Evolutionary conservation across 2,888 invertebrate species (phyloP).

Genomic region (Diogma glabrata): DNA sequence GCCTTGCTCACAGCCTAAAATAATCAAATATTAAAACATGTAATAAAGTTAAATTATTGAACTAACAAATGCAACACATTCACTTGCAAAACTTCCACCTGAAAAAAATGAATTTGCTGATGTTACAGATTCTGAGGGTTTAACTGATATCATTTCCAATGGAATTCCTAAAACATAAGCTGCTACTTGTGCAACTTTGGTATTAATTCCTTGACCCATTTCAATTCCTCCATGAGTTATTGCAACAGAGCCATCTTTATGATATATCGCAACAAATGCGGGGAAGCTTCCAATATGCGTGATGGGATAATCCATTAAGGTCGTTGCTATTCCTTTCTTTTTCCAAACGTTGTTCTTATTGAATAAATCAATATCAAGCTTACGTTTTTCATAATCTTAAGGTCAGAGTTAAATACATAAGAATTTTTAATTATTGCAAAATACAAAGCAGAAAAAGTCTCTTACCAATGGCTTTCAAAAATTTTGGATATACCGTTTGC

Average conservation of each 20-base stretch:
- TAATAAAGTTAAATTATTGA: background rate
- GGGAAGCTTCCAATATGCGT: slow-evolving; percentile 42
- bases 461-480: too few relatives aligned
- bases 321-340: slow-evolving; percentile 57
- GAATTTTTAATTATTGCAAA: slow-evolving; percentile 40
- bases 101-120: slow-evolving; percentile 55
- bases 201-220: slow-evolving; percentile 71
- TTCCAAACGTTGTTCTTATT: slow-evolving; percentile 70
- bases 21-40: slow-evolving; percentile 14
- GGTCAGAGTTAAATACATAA: slow-evolving; percentile 40
- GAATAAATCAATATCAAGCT: slow-evolving; percentile 42
- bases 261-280: slow-evolving; percentile 54
- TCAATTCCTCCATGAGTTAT: slow-evolving; percentile 62
- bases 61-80: slow-evolving; percentile 45
- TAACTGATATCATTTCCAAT: slow-evolving; percentile 51
- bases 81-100: slow-evolving; percentile 62
- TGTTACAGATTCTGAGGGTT: slow-evolving; percentile 50
- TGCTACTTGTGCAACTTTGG: slow-evolving; percentile 62
- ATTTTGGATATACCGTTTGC: too few relatives aligned
- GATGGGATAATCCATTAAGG: slow-evolving; percentile 57
- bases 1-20: slow-evolving; percentile 37
- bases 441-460: too few relatives aligned
- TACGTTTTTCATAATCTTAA: slow-evolving; percentile 41
- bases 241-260: slow-evolving; percentile 57
- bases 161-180: slow-evolving; percentile 61